A percentile compares a stretch with the other conserved stretches of the same genome.
Evolutionary conservation across 2,888 invertebrate genomes (phyloP).

Genomic region (Brachynemurus nebulosus): DNA sequence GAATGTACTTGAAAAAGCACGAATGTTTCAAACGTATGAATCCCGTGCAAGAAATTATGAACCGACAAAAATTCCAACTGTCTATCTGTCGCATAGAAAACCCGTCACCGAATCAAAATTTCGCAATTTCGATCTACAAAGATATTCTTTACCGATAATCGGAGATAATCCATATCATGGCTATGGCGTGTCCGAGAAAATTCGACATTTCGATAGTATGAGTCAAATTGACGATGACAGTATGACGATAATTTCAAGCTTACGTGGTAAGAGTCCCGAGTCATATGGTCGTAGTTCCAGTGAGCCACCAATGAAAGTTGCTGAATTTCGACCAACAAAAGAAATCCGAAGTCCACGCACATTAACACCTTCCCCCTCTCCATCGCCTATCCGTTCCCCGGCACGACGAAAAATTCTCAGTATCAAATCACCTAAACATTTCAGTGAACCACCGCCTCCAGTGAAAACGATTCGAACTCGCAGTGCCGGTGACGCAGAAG

Average conservation of each 20-base stretch:
- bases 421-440: constrained; percentile 25
- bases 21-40: constrained; percentile 45
- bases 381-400: constrained; percentile 47
- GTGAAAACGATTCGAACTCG: constrained; percentile 42
- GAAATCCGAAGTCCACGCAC: constrained; percentile 4
- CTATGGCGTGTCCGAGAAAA: constrained; percentile 22
- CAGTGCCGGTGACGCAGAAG: constrained; percentile 50
- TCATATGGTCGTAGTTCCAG: constrained; percentile 42
- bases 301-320: constrained; percentile 40
- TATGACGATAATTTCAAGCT: constrained; percentile 24
- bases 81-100: constrained; percentile 51
- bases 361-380: constrained; percentile 31
- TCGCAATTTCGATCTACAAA: constrained; percentile 41
- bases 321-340: constrained; percentile 25
- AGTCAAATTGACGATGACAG: constrained; percentile 25
- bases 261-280: constrained; percentile 28
- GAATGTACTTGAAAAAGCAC: constrained; percentile 53
- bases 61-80: constrained; percentile 42
- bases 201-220: constrained; percentile 28
- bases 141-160: constrained; percentile 16
- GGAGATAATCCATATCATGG: constrained; percentile 7
- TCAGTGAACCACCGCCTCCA: constrained; percentile 25
- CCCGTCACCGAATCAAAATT: constrained; percentile 62
- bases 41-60: constrained; percentile 35
- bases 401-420: constrained; percentile 49